Percentiles rank a stretch among this genome's conserved stretches.
Conservation (phyloP, 2,797 vertebrate genomes). For the Myotis findleyi region DNA sequence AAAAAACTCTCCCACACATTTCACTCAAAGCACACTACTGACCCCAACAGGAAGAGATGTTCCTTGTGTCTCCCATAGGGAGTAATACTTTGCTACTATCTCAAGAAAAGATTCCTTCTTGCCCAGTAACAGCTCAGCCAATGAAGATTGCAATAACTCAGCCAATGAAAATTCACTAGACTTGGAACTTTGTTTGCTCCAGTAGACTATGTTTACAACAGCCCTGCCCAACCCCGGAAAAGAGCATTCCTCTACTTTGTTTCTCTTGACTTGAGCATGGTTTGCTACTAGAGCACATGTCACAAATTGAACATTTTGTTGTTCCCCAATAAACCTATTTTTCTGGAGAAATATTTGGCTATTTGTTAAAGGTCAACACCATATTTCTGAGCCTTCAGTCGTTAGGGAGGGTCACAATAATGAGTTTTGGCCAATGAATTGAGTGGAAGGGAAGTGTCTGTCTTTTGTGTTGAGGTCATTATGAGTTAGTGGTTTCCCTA, state of each 20-base stretch:
- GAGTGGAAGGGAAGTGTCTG: not conserved
- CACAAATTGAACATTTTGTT: not conserved
- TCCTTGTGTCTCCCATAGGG: not conserved
- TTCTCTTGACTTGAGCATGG: not conserved
- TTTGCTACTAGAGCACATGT: not conserved
- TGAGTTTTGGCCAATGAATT: not conserved
- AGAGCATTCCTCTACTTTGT: not conserved
- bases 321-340: not conserved
- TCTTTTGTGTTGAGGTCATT: not conserved
- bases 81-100: not conserved
- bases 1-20: not conserved
- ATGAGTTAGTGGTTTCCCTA: not conserved
- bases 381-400: not conserved
- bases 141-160: not conserved
- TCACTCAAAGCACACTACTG: not conserved
- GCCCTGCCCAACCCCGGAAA: not conserved
- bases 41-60: not conserved
- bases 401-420: not conserved
- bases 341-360: not conserved
- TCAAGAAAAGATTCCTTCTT: not conserved
- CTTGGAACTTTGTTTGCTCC: not conserved
- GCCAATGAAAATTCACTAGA: not conserved
- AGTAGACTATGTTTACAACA: not conserved
- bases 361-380: not conserved
- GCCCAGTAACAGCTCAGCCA: not conserved